Evolutionary conservation across 2,888 invertebrate genomes (phyloP).

Genomic region (Rhyacophila evoluta): DNA sequence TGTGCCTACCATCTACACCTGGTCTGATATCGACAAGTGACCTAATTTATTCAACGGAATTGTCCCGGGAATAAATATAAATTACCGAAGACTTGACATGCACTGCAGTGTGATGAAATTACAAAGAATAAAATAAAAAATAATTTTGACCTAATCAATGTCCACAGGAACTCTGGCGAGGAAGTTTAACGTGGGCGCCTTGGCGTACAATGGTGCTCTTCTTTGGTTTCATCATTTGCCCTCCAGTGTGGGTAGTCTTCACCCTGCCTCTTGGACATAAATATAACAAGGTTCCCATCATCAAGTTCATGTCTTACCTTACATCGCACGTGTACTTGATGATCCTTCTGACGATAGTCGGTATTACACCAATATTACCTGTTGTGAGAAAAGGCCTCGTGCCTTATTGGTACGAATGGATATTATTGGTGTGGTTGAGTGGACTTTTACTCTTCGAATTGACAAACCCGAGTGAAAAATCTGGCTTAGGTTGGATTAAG

Average conservation of each 20-base stretch:
- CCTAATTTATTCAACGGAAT: no score
- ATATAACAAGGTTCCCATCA: constrained; percentile 98
- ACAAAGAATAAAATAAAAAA: no score
- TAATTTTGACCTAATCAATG: constrained; percentile 11
- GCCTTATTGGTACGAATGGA: constrained; percentile 97
- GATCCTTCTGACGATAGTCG: constrained; percentile 90
- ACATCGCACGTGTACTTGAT: constrained; percentile 99
- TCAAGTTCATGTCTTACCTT: constrained; percentile 99
- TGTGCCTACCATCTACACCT: no score
- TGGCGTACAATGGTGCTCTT: constrained; percentile 95
- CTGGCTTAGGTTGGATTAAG: constrained; percentile 95
- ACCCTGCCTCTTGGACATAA: constrained; percentile 95
- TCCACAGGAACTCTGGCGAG: constrained; percentile 95
- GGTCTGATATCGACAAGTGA: no score
- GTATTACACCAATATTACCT: constrained; percentile 88
- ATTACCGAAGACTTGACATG: no score
- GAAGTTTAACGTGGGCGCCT: constrained; percentile 95
- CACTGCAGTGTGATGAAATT: no score
- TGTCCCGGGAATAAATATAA: no score
- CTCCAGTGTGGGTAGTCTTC: constrained; percentile 96
- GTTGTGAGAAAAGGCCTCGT: constrained; percentile 82
- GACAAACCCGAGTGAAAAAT: constrained; percentile 97
- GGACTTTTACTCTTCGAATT: constrained; percentile 95
- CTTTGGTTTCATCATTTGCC: constrained; percentile 91
- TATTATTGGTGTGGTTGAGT: constrained; percentile 93